These are phyloP conservation scores for Phymorhynchus buccinoides DNA, from an alignment of 1,140 invertebrate species.

Conservation along the genomic window DNA sequence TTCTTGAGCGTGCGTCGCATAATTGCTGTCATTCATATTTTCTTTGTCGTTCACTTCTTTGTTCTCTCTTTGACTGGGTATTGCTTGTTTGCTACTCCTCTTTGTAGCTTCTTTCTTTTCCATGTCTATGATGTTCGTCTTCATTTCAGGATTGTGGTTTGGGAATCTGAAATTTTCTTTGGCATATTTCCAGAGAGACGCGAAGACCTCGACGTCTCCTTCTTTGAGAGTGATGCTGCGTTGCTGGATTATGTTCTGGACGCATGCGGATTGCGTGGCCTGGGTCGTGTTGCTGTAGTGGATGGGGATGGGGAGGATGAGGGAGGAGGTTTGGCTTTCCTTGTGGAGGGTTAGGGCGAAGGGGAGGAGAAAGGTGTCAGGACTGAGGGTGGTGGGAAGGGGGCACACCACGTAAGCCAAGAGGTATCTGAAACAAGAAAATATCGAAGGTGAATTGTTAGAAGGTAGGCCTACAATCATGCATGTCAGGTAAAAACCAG, in stretches of 20 bases:
- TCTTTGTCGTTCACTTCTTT: no score
- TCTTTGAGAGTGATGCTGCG: neutral
- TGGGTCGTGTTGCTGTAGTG: slow-evolving; percentile 10
- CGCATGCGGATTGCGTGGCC: neutral
- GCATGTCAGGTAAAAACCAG: no score
- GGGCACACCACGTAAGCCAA: slow-evolving; percentile 15
- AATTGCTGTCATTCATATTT: no score
- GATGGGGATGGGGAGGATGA: neutral
- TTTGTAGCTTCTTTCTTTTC: no score
- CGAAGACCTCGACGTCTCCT: neutral
- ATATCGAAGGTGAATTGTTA: no score
- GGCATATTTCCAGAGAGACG: neutral
- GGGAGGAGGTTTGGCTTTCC: neutral
- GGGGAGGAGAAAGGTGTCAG: neutral
- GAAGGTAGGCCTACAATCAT: no score
- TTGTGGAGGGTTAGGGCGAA: slow-evolving; percentile 19
- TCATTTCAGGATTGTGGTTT: no score
- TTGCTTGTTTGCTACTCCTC: no score
- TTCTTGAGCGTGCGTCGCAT: neutral
- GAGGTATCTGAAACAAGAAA: slow-evolving; percentile 13
- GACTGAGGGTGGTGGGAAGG: neutral
- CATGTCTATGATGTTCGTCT: no score
- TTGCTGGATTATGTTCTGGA: neutral
- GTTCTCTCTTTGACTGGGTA: no score
- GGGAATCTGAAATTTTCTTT: no score